Percentiles rank a stretch among this genome's conserved stretches.
Conservation (phyloP, 2,888 invertebrate species). For the Habrosyne pyritoides region DNA sequence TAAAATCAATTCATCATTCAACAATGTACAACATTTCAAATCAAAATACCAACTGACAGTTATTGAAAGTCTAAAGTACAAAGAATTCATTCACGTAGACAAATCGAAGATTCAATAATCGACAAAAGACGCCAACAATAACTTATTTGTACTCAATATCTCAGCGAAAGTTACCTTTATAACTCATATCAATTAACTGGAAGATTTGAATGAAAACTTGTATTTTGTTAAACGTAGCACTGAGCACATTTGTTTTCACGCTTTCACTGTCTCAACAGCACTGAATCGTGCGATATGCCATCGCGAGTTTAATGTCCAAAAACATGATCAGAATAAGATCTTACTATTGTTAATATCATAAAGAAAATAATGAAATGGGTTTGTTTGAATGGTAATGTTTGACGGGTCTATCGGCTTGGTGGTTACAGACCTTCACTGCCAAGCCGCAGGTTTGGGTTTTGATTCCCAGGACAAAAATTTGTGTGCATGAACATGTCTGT, state of each 20-base stretch:
- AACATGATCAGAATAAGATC: slow-evolving; percentile 27
- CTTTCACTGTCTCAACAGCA: slow-evolving; percentile 54
- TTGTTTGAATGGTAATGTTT: no score
- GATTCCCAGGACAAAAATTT: no score
- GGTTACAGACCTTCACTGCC: no score
- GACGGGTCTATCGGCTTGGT: no score
- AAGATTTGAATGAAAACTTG: slow-evolving; percentile 46
- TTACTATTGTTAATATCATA: no score
- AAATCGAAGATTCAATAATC: neutral
- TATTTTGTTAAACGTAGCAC: slow-evolving; percentile 43
- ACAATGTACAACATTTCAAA: no score
- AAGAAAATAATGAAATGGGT: no score
- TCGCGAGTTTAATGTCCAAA: slow-evolving; percentile 41
- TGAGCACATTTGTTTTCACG: slow-evolving; percentile 56
- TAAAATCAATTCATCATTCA: no score
- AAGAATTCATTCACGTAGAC: neutral
- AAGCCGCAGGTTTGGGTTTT: no score
- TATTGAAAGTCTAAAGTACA: neutral
- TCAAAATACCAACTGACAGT: neutral
- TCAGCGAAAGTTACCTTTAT: slow-evolving; percentile 43
- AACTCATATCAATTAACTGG: slow-evolving; percentile 48
- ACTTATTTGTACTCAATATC: neutral
- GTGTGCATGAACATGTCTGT: no score
- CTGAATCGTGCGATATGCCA: slow-evolving; percentile 35
- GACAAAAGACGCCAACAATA: neutral